A percentile compares a stretch with the other conserved stretches of the same genome.
These are phyloP conservation scores for Holotrichia oblita DNA, from an alignment of 1,140 invertebrate genomes.

Conservation along the genomic window DNA sequence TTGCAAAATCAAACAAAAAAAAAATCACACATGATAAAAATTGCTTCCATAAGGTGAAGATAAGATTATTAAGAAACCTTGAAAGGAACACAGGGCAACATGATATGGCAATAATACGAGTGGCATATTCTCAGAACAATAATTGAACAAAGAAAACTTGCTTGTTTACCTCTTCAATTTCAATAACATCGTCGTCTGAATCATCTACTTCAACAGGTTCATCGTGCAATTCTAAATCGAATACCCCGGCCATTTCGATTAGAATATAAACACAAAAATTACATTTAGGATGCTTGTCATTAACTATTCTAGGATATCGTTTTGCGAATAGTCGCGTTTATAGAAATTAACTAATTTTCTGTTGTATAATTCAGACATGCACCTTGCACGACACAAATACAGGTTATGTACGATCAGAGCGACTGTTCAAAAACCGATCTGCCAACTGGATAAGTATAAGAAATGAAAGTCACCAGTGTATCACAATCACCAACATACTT, in stretches of 20 bases:
- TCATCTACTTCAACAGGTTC: constrained; percentile 72
- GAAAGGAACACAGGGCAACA: too few species aligned
- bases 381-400: not conserved
- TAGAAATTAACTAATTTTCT: not conserved
- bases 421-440: not conserved
- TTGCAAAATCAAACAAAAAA: not conserved
- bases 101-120: not conserved
- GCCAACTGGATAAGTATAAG: too few species aligned
- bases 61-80: too few species aligned
- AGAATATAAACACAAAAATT: not conserved
- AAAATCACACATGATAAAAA: not conserved
- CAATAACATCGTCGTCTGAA: constrained; percentile 86
- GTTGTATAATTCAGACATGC: constrained; percentile 24
- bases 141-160: not conserved
- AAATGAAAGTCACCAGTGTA: too few species aligned
- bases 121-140: not conserved
- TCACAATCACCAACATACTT: too few species aligned
- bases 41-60: not conserved
- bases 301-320: not conserved
- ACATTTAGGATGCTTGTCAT: constrained; percentile 17
- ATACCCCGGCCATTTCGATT: constrained; percentile 77
- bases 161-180: constrained; percentile 78
- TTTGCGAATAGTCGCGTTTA: not conserved
- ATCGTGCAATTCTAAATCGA: constrained; percentile 87
- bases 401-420: not conserved